Evolutionary conservation across 2,797 vertebrate genomes (phyloP), one percentile per base, ranked within the genome.

Genomic region (Acanthurus leucopareius): DNA sequence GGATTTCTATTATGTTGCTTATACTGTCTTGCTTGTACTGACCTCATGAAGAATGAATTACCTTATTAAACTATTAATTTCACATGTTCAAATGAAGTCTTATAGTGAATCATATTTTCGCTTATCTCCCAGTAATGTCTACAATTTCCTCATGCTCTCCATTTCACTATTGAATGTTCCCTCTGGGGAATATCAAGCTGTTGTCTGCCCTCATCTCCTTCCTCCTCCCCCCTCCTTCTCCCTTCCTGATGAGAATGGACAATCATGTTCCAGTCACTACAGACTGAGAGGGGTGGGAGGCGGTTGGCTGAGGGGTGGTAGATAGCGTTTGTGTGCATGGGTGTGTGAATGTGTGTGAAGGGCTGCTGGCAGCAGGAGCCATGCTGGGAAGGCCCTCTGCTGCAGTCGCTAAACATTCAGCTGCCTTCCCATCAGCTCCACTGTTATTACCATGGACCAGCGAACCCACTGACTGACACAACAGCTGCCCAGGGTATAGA

Each of bases 361-460:
- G 71, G 51, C 64, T 80, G 59, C 69, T 84, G 77, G 78, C 40
- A 49, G 69, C 32, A 35, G 45, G 28, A 80, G 54, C 48, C 84
- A 83, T 76, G 75, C 88, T 84, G 84, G 75, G 83, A 88, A 59
- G 42, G 77, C 74, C 84, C 77, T 79, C 79, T 85, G 78, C 79
- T 70, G 73, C 67, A 63, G 72, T 70, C 66, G n/a, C 88, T 80
- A 86, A 89, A 86, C 88, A 85, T 89, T 90, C 89, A 85, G 88
- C 85, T 81, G 76, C 72, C 68, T 87, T 87, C 81, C 84, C 89
- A 91, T 90, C 89, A 85, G 67, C 73, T 81, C 75, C 75, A 60
- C 84, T 88, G 86, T 88, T 88, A 91, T 94, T 92, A 92, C 88
- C 86, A 87, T 38, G 63, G 90, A 88, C 86, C 84, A 88, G 66